Base-by-base conservation (phyloP, 2,888 invertebrate species). In the Gymnosoma rotundatum region DNA sequence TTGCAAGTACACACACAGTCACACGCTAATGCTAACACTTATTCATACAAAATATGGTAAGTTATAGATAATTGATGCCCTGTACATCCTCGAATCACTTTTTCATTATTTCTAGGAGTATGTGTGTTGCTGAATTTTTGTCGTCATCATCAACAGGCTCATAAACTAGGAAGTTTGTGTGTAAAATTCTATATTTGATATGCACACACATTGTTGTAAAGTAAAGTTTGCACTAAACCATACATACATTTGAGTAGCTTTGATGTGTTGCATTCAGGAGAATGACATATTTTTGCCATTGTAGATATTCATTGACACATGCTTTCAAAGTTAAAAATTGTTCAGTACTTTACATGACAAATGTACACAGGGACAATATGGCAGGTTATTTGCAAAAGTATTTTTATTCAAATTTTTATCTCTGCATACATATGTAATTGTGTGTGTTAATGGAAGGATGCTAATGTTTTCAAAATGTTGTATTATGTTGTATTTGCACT, bases 31-130 rank as follows among this genome's bases (percentile, higher is more conserved):
- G n/a, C n/a, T 12, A 16, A 50, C 45, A 10, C 14, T 18, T 7
- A 48, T 25, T 25, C 63, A 50, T 20, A 14, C 32, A 63, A 48
- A 75, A 58, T 16, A 42, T 70, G 56, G 45, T 67, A 74, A 78
- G 69, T 84, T 70, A 60, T 50, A 73, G 78, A 78, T 84, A 81
- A 81, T 81, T 81, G 80, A 81, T 84, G 84, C 64, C 75, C 56
- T 81, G 56, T 73, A 42, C 52, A 25, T 32, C 60, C 73, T 73
- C 50, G 52, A 84, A 80, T 78, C 84, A 84, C 73, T 73, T 69
- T 64, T 69, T 69, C 64, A 58, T 52, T 72, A 64, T 70, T 81
- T 64, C 5, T 21, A 78, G 12, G 8, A 70, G 61, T 16, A 54
- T 45, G 48, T 21, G 10, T 12, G 42, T 52, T 10, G 52, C 42